phyloP scores from a whole-genome alignment of 2,113 vertebrate genomes.

The Malurus alboscapulatus region DNA sequence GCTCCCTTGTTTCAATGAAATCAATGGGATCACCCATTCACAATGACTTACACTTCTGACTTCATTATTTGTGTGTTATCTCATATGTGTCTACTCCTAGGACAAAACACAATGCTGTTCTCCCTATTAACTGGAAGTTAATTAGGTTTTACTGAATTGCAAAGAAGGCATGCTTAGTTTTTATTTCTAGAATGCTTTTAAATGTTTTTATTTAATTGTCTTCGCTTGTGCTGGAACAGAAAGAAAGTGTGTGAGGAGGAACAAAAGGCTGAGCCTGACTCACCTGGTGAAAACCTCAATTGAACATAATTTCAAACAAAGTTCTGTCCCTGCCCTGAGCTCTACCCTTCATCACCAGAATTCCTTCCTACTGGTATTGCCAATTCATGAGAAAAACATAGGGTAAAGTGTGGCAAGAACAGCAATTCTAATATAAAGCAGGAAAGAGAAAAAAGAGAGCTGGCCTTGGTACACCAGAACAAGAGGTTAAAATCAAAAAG shows the following conservation, averaged over 20 bases:
- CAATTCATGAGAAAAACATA: background rate
- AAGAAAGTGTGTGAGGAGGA: background rate
- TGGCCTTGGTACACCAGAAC: background rate
- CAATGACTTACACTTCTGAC: background rate
- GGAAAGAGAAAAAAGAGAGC: background rate
- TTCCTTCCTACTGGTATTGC: background rate
- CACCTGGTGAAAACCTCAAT: background rate
- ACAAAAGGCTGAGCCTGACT: background rate
- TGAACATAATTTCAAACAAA: background rate
- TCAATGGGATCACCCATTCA: background rate
- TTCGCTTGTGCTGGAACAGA: background rate
- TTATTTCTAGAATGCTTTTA: background rate
- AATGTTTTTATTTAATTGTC: background rate
- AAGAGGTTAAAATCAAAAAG: background rate
- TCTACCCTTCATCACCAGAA: background rate
- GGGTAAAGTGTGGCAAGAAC: background rate
- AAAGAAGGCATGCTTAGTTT: background rate
- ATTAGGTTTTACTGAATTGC: constrained; percentile 14
- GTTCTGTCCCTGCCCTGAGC: background rate
- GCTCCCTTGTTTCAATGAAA: constrained; percentile 3
- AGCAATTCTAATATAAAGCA: background rate
- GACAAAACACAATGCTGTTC: background rate
- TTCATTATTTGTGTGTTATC: background rate
- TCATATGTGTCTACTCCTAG: background rate
- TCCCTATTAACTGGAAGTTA: background rate